phyloP scores from a whole-genome alignment of 1,140 invertebrate species.

The Philotrypesis tridentata region DNA sequence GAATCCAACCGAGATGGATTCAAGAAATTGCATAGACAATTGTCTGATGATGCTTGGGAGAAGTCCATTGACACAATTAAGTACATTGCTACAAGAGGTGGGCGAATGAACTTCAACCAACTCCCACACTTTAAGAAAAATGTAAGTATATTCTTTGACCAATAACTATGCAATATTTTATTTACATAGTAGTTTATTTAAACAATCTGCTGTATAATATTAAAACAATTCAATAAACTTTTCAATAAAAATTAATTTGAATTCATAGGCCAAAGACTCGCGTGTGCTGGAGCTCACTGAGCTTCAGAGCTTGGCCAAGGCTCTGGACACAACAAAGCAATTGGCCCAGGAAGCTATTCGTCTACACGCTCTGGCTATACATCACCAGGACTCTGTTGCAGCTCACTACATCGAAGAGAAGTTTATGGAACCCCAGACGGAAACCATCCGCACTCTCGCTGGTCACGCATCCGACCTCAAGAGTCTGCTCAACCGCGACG shows the following conservation, averaged over 20 bases:
- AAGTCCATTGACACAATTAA: slow-evolving; percentile 84
- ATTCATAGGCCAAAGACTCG: slow-evolving; percentile 59
- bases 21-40: slow-evolving; percentile 81
- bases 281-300: slow-evolving; percentile 74
- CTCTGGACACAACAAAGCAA: slow-evolving; percentile 83
- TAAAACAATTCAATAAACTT: background rate
- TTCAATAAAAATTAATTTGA: slow-evolving; percentile 11
- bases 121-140: slow-evolving; percentile 59
- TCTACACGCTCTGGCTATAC: slow-evolving; percentile 74
- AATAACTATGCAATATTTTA: background rate
- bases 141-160: slow-evolving; percentile 51
- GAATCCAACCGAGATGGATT: slow-evolving; percentile 85
- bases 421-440: slow-evolving; percentile 81
- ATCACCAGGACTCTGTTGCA: slow-evolving; percentile 68
- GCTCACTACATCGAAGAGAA: slow-evolving; percentile 84
- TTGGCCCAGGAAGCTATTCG: slow-evolving; percentile 80
- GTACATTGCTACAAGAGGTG: slow-evolving; percentile 83
- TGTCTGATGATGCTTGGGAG: slow-evolving; percentile 84
- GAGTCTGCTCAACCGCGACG: slow-evolving; percentile 77
- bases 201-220: no score
- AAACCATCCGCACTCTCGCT: slow-evolving; percentile 79
- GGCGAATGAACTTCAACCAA: slow-evolving; percentile 71
- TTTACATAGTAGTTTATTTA: no score
- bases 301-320: slow-evolving; percentile 81
- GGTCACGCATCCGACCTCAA: slow-evolving; percentile 84